Percentiles rank a stretch among this genome's conserved stretches.
These are phyloP conservation scores for Turritopsis dohrnii DNA, from an alignment of 30 jellyfish, hydroid and myxozoan genomes.

Conservation along the genomic window DNA sequence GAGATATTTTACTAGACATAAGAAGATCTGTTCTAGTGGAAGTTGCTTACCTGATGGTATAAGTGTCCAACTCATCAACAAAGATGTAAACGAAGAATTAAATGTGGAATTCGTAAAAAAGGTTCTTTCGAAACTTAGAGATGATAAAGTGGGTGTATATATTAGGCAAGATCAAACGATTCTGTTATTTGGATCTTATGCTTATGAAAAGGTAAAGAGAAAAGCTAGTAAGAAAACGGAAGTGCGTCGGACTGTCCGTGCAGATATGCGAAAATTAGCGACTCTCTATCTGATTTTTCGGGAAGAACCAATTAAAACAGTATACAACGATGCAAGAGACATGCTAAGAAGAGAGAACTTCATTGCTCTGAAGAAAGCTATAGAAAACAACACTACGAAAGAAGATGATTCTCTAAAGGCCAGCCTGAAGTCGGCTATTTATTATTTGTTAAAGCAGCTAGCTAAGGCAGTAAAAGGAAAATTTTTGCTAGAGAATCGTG, in stretches of 20 bases:
- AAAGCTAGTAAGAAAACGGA: not conserved
- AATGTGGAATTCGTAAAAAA: not conserved
- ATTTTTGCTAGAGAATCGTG: not conserved
- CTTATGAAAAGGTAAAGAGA: constrained; percentile 4
- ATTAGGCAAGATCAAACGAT: not conserved
- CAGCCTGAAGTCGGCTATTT: constrained; percentile 10
- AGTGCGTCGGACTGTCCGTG: constrained; percentile 16
- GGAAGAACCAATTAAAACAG: not conserved
- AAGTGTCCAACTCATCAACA: not conserved
- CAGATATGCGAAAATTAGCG: not conserved
- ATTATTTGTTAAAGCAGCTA: not conserved
- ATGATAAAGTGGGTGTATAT: constrained; percentile 2
- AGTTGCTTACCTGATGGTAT: not conserved
- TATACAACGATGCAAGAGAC: not conserved
- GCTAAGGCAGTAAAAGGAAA: constrained; percentile 13
- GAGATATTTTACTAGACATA: not conserved
- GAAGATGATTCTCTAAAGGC: constrained; percentile 21
- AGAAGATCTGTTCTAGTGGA: not conserved
- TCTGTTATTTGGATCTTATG: not conserved
- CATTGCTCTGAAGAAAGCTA: constrained; percentile 2
- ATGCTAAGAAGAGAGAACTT: constrained; percentile 11
- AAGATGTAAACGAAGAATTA: not conserved
- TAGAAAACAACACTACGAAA: not conserved
- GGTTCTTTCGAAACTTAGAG: not conserved
- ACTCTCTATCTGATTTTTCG: constrained; percentile 1